These are phyloP conservation scores for Idaea biselata DNA, from an alignment of 2,888 invertebrate species.

Conservation along the genomic window DNA sequence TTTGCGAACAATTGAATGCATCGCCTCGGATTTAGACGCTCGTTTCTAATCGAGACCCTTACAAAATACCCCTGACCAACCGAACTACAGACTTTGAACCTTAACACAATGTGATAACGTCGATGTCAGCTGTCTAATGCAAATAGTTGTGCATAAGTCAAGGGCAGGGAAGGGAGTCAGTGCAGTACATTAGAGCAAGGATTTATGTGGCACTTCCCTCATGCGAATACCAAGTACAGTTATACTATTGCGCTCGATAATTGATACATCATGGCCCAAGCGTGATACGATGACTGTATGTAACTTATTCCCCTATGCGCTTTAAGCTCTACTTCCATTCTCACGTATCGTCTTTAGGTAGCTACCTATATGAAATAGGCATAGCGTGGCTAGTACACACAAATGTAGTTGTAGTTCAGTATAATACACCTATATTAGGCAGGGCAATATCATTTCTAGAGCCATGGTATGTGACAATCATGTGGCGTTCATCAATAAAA, in stretches of 20 bases:
- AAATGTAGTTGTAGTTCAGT: too few relatives aligned
- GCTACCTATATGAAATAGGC: too few relatives aligned
- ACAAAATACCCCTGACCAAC: slow-evolving; percentile 5
- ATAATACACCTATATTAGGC: too few relatives aligned
- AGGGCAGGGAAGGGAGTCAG: slow-evolving; percentile 15
- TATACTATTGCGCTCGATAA: slow-evolving; percentile 16
- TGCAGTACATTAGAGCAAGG: slow-evolving; percentile 32
- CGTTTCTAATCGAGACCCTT: slow-evolving; percentile 24
- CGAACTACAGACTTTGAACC: neutral
- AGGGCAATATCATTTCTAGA: too few relatives aligned
- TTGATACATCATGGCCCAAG: slow-evolving; percentile 27
- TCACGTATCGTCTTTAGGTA: too few relatives aligned
- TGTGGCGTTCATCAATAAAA: too few relatives aligned
- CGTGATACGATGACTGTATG: slow-evolving; percentile 6
- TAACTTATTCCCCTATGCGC: neutral
- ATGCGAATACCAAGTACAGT: slow-evolving; percentile 4
- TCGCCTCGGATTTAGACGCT: slow-evolving; percentile 32
- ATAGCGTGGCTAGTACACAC: too few relatives aligned
- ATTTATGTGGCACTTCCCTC: slow-evolving; percentile 25
- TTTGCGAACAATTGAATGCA: slow-evolving; percentile 35
- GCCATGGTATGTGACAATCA: too few relatives aligned
- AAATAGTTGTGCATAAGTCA: slow-evolving; percentile 7
- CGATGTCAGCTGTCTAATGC: neutral
- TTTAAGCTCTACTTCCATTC: neutral
- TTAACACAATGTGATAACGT: neutral